A percentile compares a stretch with the other conserved stretches of the same genome.
Evolutionary conservation across 2,797 vertebrate species (phyloP).

Genomic region (Knipowitschia caucasica): DNA sequence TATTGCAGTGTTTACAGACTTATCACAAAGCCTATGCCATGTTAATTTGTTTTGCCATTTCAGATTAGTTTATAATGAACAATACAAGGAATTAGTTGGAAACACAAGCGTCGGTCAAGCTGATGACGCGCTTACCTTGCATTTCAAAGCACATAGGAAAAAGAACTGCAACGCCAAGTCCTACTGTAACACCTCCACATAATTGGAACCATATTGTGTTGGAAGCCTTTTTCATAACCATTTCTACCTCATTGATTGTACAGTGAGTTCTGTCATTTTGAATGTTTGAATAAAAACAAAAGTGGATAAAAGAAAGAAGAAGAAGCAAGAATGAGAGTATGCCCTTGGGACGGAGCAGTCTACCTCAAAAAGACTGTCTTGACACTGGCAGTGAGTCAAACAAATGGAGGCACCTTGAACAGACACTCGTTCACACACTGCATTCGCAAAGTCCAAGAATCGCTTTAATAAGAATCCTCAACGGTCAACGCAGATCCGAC

Average conservation of each 20-base stretch:
- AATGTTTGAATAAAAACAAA: conserved; percentile 92
- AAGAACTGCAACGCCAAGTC: conserved; percentile 56
- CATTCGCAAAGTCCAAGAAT: conserved; percentile 77
- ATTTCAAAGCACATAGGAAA: conserved; percentile 82
- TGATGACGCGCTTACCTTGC: not conserved
- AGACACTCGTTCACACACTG: conserved; percentile 81
- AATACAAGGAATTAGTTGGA: too few species aligned
- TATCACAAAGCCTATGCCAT: too few species aligned
- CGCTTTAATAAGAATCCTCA: conserved; percentile 74
- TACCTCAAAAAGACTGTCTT: conserved; percentile 98
- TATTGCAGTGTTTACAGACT: too few species aligned
- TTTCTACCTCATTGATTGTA: conserved; percentile 99
- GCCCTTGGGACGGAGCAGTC: conserved; percentile 95
- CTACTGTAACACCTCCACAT: conserved; percentile 64
- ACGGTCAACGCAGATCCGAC: conserved; percentile 72
- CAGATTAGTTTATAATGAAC: too few species aligned
- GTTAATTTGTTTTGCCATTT: too few species aligned
- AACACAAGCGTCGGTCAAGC: too few species aligned
- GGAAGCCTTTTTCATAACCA: conserved; percentile 86
- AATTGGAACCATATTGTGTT: conserved; percentile 72
- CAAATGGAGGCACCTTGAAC: conserved; percentile 79
- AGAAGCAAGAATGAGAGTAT: conserved; percentile 61
- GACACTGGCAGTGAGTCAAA: conserved; percentile 89
- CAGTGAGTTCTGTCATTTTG: conserved; percentile 96
- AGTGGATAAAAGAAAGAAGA: conserved; percentile 19